A percentile compares a stretch with the other conserved stretches of the same genome.
Evolutionary conservation across 1,140 invertebrate species (phyloP).

Genomic region (Potamilus streckersoni): DNA sequence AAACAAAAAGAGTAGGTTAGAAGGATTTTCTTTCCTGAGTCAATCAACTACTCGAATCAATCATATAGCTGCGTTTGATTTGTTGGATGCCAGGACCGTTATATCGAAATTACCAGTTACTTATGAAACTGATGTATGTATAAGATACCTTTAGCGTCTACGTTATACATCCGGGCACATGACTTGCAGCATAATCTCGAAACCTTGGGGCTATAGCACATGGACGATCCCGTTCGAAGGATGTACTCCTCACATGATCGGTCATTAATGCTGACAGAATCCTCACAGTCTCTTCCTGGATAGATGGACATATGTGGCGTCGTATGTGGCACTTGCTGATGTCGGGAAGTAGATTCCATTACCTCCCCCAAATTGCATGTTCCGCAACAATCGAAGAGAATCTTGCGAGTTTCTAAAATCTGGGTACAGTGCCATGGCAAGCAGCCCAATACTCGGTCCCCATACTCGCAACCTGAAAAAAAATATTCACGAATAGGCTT

Average conservation of each 20-base stretch:
- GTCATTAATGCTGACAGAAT: too few species aligned
- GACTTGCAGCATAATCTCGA: constrained; percentile 4
- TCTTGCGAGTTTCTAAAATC: constrained; percentile 12
- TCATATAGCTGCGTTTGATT: too few species aligned
- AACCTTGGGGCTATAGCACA: constrained; percentile 9
- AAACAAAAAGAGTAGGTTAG: too few species aligned
- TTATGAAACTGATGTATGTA: too few species aligned
- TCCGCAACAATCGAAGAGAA: constrained; percentile 36
- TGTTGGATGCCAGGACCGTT: too few species aligned
- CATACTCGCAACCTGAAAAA: constrained; percentile 46
- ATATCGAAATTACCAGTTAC: too few species aligned
- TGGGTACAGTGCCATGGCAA: constrained; percentile 30
- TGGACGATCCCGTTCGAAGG: constrained; percentile 1
- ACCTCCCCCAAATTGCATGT: constrained; percentile 36
- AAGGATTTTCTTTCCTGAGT: too few species aligned
- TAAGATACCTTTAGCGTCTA: background rate
- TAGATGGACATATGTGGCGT: background rate
- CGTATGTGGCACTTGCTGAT: background rate
- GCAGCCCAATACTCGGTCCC: constrained; percentile 44
- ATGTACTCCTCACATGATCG: background rate
- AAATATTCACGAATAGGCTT: background rate
- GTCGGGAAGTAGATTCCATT: background rate
- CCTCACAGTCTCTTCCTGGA: background rate
- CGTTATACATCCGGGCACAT: background rate
- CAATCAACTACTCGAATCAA: too few species aligned